phyloP scores from a whole-genome alignment of 1,140 invertebrate species.

The Drosophila simulans region DNA sequence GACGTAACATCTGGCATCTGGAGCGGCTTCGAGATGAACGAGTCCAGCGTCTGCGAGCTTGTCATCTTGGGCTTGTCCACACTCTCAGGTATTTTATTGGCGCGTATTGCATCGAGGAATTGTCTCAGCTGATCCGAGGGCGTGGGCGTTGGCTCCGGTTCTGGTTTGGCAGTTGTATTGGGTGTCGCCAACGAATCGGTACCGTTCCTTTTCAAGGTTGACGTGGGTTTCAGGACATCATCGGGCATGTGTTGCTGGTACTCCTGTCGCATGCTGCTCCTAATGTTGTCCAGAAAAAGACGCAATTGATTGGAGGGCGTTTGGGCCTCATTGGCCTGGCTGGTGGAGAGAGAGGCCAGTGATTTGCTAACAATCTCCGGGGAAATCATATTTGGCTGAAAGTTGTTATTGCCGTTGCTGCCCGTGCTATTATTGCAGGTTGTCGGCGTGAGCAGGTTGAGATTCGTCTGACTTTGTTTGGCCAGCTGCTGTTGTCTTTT shows the following conservation, averaged over 20 bases:
- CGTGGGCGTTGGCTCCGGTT: conserved; percentile 59
- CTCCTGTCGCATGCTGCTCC: conserved; percentile 82
- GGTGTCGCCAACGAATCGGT: neutral
- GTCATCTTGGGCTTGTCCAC: conserved; percentile 76
- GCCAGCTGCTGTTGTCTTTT: conserved; percentile 80
- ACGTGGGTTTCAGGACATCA: conserved; percentile 66
- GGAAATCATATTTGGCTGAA: conserved; percentile 80
- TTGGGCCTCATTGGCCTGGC: conserved; percentile 59
- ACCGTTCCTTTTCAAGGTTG: conserved; percentile 36
- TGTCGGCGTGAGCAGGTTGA: conserved; percentile 60
- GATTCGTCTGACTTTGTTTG: conserved; percentile 70
- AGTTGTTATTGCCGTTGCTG: conserved; percentile 54
- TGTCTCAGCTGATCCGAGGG: conserved; percentile 82
- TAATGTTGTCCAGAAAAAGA: conserved; percentile 81
- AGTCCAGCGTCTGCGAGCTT: conserved; percentile 77
- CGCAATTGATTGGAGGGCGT: conserved; percentile 79
- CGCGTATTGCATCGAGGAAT: conserved; percentile 82
- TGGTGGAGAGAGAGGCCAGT: conserved; percentile 66
- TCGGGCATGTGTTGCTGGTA: conserved; percentile 82
- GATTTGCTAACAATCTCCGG: conserved; percentile 82
- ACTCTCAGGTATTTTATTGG: conserved; percentile 82
- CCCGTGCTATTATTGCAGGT: conserved; percentile 16
- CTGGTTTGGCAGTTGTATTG: neutral
- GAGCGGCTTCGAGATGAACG: conserved; percentile 78
- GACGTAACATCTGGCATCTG: conserved; percentile 83